Base-by-base conservation (phyloP, 2,113 vertebrate genomes). In the Haliaeetus leucogaster region DNA sequence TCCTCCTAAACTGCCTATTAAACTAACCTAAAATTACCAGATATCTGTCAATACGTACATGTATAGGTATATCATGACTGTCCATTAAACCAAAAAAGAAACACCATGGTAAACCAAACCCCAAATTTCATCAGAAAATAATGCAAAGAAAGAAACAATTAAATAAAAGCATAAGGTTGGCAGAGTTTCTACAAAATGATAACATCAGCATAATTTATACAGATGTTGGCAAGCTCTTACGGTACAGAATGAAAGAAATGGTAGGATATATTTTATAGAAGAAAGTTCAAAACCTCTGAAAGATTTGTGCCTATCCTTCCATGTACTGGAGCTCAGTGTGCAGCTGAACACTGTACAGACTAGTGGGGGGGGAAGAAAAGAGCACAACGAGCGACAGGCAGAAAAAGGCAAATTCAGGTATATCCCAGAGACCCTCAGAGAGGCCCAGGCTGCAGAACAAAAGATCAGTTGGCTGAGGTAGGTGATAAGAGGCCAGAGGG, bases 71-170 rank as follows among this genome's bases (percentile, higher is more conserved):
- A 25, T 8, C 4, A 32, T 32, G 36, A 36, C 3, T 67, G 14
- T 27, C 22, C 4, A 25, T 32, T 85, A n/a, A 93, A 47, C 4
- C 13, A 84, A 48, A 65, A 66, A 66, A n/a, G 14, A 81, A 42
- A 62, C 3, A 6, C 1, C 3, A 7, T 14, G 3, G 6, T 22
- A 88, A 93, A 59, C 6, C 7, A 82, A 91, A 65, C 0, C 0
- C 1, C 45, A 36, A 66, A 65, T 43, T 38, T 62, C 6, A 59
- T 40, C 6, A 32, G 30, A 65, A 62, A 78, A 82, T 45, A 42
- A 17, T 13, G 26, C 19, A 38, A 90, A 43, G 2, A 40, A 63
- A 58, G 0, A 50, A 53, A 55, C 5, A 52, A 50, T 48, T 14
- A 36, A 74, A 53, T 43, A 43, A 48, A 89, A 66, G 1, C 20